phyloP scores from a whole-genome alignment of 2,888 invertebrate genomes.

The Corbicula japonica region DNA sequence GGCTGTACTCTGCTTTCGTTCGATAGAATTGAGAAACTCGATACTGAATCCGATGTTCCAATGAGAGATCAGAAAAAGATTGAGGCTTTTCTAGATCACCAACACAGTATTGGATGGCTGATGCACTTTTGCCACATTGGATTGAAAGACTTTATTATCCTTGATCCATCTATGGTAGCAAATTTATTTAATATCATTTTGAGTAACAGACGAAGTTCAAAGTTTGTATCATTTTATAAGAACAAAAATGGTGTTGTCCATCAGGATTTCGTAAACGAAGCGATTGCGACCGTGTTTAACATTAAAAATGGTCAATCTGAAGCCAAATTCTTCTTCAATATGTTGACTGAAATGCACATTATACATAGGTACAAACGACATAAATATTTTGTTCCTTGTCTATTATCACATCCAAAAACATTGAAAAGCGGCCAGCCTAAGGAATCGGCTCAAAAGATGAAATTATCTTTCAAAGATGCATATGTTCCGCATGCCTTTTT shows the following conservation, averaged over 20 bases:
- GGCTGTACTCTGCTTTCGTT: neutral
- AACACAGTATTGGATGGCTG: constrained; percentile 20
- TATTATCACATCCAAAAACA: too few species aligned
- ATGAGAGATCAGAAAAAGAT: neutral
- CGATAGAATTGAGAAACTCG: constrained; percentile 2
- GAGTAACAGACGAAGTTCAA: neutral
- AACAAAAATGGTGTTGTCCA: neutral
- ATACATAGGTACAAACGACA: too few species aligned
- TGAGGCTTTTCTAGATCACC: constrained; percentile 14
- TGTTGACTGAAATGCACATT: too few species aligned
- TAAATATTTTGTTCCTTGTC: too few species aligned
- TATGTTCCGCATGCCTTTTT: neutral
- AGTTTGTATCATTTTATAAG: too few species aligned
- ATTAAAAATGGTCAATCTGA: too few species aligned
- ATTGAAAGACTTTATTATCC: constrained; percentile 12
- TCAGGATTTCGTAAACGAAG: neutral
- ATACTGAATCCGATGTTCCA: constrained; percentile 8
- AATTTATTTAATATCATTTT: constrained; percentile 11
- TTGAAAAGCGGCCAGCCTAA: too few species aligned
- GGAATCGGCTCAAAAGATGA: too few species aligned
- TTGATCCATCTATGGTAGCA: constrained; percentile 11
- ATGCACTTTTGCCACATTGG: constrained; percentile 7
- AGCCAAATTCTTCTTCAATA: too few species aligned
- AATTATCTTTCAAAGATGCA: neutral
- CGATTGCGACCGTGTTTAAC: too few species aligned